These are phyloP conservation scores for Holacanthus passer DNA, from an alignment of 2,113 vertebrate genomes.

Conservation along the genomic window DNA sequence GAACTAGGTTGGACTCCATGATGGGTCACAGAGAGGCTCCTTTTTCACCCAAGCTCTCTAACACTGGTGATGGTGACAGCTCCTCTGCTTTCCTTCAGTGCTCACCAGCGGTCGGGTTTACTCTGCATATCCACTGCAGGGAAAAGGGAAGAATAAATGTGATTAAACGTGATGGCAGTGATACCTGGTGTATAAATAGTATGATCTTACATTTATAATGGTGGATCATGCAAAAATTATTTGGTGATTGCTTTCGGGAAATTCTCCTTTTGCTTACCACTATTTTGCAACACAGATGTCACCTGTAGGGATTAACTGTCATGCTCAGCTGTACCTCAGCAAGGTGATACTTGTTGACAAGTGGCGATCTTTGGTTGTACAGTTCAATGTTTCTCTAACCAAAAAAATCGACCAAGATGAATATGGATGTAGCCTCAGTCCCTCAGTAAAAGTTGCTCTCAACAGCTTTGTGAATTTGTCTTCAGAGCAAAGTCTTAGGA, in stretches of 20 bases:
- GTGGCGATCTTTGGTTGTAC: not conserved
- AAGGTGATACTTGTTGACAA: not conserved
- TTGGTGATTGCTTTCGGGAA: too few relatives aligned
- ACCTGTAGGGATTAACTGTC: not conserved
- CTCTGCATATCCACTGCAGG: slow-evolving; percentile 81
- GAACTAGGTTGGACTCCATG: slow-evolving; percentile 22
- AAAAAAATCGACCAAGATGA: too few relatives aligned
- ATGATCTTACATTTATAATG: not conserved
- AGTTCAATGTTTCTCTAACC: not conserved
- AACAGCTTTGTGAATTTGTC: too few relatives aligned
- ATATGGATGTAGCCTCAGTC: too few relatives aligned
- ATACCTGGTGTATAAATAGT: not conserved
- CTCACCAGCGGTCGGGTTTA: slow-evolving; percentile 63
- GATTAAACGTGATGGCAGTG: not conserved
- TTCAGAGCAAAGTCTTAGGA: too few relatives aligned
- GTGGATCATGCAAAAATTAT: not conserved
- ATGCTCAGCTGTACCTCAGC: not conserved
- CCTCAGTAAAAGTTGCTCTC: too few relatives aligned
- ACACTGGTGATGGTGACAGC: slow-evolving; percentile 49
- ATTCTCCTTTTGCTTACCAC: not conserved
- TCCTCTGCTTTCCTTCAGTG: slow-evolving; percentile 45
- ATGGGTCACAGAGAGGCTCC: slow-evolving; percentile 18
- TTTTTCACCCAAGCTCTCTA: slow-evolving; percentile 60
- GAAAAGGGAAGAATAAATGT: not conserved
- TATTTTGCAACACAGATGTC: not conserved